Conservation (phyloP, 2,113 vertebrate species). For the Entomyzon cyanotis region DNA sequence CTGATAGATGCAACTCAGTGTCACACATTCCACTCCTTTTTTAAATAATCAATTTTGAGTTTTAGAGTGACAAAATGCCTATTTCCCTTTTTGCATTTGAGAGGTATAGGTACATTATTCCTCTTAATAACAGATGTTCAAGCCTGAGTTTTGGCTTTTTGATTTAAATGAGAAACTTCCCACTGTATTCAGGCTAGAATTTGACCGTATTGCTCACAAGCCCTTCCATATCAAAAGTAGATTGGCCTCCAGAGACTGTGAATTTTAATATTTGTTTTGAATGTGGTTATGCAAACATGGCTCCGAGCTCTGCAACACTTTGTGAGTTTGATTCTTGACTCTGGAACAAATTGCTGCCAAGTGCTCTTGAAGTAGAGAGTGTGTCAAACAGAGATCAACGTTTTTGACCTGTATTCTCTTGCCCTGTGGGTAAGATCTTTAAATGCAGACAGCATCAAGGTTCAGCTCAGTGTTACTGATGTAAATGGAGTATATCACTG, state of each 20-base stretch:
- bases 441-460: slow-evolving; percentile 55
- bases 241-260: slow-evolving; percentile 13
- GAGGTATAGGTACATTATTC: not conserved
- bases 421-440: slow-evolving; percentile 60
- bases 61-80: not conserved
- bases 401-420: slow-evolving; percentile 59
- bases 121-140: not conserved
- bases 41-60: not conserved
- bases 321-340: slow-evolving; percentile 52
- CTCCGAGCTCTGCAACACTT: slow-evolving; percentile 5
- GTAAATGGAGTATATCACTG: slow-evolving; percentile 56
- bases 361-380: slow-evolving; percentile 48
- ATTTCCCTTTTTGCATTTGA: not conserved
- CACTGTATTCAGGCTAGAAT: not conserved
- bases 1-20: not conserved
- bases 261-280: slow-evolving; percentile 55
- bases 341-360: slow-evolving; percentile 53
- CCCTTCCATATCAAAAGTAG: not conserved
- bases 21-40: not conserved
- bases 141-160: not conserved
- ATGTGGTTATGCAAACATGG: slow-evolving; percentile 6
- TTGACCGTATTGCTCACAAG: not conserved
- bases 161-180: not conserved
- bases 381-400: slow-evolving; percentile 50
- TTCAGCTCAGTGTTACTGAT: slow-evolving; percentile 49